phyloP scores from a whole-genome alignment of 2,888 invertebrate genomes.

The Euproctis similis region DNA sequence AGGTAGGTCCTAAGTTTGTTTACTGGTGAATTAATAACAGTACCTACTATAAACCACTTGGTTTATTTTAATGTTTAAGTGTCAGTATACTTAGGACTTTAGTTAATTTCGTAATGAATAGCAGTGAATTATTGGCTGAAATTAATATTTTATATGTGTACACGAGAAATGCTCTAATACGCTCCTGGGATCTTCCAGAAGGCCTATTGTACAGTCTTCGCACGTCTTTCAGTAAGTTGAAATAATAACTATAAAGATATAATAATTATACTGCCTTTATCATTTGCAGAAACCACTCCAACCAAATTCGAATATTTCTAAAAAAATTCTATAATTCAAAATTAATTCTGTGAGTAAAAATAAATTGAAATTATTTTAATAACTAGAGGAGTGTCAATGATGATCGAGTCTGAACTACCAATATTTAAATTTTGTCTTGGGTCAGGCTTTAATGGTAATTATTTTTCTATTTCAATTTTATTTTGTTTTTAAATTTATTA shows the following conservation, averaged over 20 bases:
- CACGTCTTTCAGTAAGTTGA: slow-evolving; percentile 32
- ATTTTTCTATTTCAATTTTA: too few species aligned
- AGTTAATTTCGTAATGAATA: slow-evolving; percentile 28
- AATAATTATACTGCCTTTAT: too few species aligned
- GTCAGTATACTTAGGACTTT: slow-evolving; percentile 4
- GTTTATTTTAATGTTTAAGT: slow-evolving; percentile 6
- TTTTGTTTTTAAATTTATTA: too few species aligned
- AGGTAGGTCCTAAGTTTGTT: neutral
- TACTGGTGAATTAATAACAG: neutral
- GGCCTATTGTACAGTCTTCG: slow-evolving; percentile 45
- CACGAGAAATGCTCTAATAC: slow-evolving; percentile 47
- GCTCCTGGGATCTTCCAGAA: slow-evolving; percentile 48
- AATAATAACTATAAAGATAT: too few species aligned
- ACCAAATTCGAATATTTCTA: too few species aligned
- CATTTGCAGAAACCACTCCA: neutral
- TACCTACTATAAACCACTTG: neutral
- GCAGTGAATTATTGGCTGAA: slow-evolving; percentile 17
- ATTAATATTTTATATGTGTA: slow-evolving; percentile 40
- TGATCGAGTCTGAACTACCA: too few species aligned
- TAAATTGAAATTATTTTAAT: too few species aligned
- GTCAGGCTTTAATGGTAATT: too few species aligned
- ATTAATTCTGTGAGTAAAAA: too few species aligned
- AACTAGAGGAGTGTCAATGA: too few species aligned
- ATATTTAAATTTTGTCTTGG: too few species aligned
- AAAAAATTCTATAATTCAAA: too few species aligned